These are phyloP conservation scores for Gymnogyps californianus DNA, from an alignment of 2,113 vertebrate genomes.

Conservation along the genomic window DNA sequence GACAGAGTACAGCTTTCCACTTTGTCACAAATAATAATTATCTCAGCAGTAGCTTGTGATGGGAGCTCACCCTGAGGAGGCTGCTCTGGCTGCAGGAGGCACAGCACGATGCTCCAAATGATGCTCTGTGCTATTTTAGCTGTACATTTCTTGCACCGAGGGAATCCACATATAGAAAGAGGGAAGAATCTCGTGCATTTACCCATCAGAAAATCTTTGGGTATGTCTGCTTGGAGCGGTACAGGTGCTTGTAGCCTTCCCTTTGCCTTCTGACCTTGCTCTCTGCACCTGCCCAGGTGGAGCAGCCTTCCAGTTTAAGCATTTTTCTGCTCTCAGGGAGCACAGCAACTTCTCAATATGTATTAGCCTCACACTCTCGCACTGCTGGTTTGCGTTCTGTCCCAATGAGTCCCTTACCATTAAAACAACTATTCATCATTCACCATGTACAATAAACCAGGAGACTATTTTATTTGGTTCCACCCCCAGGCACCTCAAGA, in stretches of 20 bases:
- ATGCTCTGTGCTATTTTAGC: background rate
- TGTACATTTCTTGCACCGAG: background rate
- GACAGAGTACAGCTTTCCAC: background rate
- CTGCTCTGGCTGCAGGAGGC: background rate
- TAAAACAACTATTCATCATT: conserved; percentile 32
- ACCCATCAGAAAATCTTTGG: background rate
- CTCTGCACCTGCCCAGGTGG: background rate
- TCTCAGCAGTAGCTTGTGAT: background rate
- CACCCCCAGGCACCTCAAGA: conserved; percentile 9
- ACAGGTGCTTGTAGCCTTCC: background rate
- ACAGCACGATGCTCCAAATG: background rate
- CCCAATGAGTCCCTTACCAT: background rate
- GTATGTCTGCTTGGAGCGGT: background rate
- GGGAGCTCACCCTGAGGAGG: background rate
- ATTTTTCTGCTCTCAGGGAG: background rate
- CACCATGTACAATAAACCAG: background rate
- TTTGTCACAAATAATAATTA: conserved; percentile 25
- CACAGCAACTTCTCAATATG: background rate
- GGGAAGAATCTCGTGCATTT: background rate
- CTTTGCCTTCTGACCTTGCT: background rate
- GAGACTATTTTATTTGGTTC: background rate
- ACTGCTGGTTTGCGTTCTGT: background rate
- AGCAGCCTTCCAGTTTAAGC: background rate
- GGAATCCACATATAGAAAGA: background rate
- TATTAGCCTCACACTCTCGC: background rate